Base-by-base conservation (phyloP, 2,888 invertebrate species). In the Nomada ferruginata region DNA sequence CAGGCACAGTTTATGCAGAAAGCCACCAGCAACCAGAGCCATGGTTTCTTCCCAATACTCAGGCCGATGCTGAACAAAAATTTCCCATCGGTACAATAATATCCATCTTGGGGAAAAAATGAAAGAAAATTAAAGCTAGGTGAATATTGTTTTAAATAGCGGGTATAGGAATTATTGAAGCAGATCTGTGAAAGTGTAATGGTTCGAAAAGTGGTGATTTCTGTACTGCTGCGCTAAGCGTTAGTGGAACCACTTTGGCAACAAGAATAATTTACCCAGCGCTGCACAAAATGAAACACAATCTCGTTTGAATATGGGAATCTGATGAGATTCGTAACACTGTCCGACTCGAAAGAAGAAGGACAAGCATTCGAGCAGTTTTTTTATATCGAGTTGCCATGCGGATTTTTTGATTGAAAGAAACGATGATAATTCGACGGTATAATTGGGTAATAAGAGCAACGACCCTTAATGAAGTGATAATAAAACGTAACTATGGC, bases 11-110 rank as follows among this genome's bases (percentile, higher is more conserved):
- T 92, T 75, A 92, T 77, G 68, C 88, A 88, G 23, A 92, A 61
- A 11, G 92, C 90, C 42, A 86, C 83, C 63, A 90, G 66, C 59
- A 92, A 64, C 92, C 92, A 92, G n/a, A 90, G 72, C 92, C 91
- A 92, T 5, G 92, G 92, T 57, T 77, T 90, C 36, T 79, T 91
- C 2, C 91, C 91, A 82, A 92, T 92, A 75, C 89, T 91, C 60
- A 91, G 76, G 47, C 92, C 92, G 83, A 92, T 89, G 55, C 92
- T 92, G 85, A 72, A 82, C 7, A 77, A 65, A 52, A 11, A 55
- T 70, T 59, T 23, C 20, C 7, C 11, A 20, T 18, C 23, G 18
- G 2, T n/a, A 55, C 15, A 47, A 47, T 47, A 47, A 47, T 47
- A 47, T 47, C 36, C 7, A 9, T 36, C 36, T 36, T 7, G 7